A percentile compares a stretch with the other conserved stretches of the same genome.
Evolutionary conservation across 2,113 vertebrate genomes (phyloP).

Genomic region (Elephantulus edwardii): DNA sequence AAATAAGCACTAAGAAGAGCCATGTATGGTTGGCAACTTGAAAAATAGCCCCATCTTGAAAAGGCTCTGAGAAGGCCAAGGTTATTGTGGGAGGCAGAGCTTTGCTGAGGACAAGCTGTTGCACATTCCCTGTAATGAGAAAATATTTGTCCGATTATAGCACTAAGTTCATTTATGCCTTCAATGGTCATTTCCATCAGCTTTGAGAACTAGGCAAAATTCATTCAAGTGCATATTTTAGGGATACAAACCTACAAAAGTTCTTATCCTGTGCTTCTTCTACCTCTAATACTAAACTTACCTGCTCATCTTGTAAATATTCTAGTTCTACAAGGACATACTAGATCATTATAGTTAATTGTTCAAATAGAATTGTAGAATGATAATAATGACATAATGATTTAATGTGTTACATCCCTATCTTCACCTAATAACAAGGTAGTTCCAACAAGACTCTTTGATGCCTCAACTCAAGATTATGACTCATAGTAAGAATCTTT

Average conservation of each 20-base stretch:
- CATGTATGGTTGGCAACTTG: not conserved
- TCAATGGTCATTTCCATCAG: not conserved
- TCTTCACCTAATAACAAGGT: not conserved
- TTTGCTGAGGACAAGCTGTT: not conserved
- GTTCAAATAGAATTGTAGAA: constrained; percentile 4
- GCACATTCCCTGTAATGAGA: not conserved
- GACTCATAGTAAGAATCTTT: not conserved
- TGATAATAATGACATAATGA: constrained; percentile 22
- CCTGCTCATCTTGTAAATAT: not conserved
- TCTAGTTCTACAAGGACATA: constrained; percentile 49
- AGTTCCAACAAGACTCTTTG: constrained; percentile 21
- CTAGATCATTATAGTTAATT: constrained; percentile 41
- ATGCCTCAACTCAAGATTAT: constrained; percentile 12
- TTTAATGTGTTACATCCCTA: not conserved
- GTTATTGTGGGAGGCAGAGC: not conserved
- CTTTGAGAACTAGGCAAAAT: not conserved
- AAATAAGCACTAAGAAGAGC: not conserved
- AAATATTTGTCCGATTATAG: not conserved
- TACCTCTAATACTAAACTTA: not conserved
- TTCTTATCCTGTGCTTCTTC: not conserved
- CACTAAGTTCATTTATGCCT: not conserved
- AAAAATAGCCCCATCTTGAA: not conserved
- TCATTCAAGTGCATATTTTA: not conserved
- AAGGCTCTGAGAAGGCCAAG: not conserved
- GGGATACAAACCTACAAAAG: not conserved